These are phyloP conservation scores for Crocodylus rhombifer DNA, from an alignment of 2,797 vertebrate genomes.

Conservation along the genomic window DNA sequence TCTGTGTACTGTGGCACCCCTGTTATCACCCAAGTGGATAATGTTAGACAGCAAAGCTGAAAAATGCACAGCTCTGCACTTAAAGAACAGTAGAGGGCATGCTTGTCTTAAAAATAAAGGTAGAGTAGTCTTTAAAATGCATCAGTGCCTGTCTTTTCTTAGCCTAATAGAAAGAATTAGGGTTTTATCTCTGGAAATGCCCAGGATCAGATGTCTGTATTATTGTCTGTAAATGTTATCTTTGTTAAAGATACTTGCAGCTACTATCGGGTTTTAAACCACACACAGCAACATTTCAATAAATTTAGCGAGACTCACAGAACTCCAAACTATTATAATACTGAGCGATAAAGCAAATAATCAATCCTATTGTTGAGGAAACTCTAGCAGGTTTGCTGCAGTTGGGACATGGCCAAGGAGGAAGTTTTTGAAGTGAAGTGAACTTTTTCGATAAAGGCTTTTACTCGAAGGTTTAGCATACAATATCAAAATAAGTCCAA, in stretches of 20 bases:
- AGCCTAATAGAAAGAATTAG: neutral
- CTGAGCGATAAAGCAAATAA: neutral
- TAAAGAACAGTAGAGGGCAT: conserved; percentile 52
- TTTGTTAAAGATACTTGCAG: conserved; percentile 46
- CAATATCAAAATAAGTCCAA: neutral
- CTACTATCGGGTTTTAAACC: conserved; percentile 43
- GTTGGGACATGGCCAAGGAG: neutral
- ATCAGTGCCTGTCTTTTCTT: neutral
- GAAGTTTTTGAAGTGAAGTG: neutral
- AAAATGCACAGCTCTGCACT: neutral
- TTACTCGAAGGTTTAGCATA: fast-evolving
- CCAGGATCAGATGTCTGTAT: conserved; percentile 45
- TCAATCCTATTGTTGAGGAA: neutral
- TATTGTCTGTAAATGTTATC: conserved; percentile 66
- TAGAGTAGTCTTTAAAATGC: neutral
- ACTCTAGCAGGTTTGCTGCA: neutral
- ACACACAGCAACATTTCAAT: conserved; percentile 1
- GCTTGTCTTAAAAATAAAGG: conserved; percentile 55
- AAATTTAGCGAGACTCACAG: conserved; percentile 29
- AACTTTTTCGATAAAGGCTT: neutral
- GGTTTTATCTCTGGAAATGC: conserved; percentile 38
- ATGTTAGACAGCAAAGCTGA: neutral
- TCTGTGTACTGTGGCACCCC: too few species aligned
- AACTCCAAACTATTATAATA: neutral
- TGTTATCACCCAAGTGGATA: too few species aligned